Evolutionary conservation across 2,888 invertebrate species (phyloP).

Genomic region (Syritta pipiens): DNA sequence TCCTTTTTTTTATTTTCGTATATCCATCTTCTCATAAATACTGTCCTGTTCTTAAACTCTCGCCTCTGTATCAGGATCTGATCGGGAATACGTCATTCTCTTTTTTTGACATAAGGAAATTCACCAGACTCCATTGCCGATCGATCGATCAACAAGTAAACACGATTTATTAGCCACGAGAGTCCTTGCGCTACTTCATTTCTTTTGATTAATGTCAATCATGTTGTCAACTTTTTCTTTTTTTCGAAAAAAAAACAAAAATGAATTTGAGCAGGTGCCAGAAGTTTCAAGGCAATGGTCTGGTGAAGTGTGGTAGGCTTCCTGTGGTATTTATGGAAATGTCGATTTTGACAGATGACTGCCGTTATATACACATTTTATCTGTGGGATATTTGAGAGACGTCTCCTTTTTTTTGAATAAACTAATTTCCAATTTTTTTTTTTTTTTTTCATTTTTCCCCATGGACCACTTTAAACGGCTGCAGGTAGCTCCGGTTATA

Average conservation of each 20-base stretch:
- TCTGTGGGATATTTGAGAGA: constrained; percentile 28
- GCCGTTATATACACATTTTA: not conserved
- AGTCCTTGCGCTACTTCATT: constrained; percentile 14
- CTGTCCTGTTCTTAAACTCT: no score
- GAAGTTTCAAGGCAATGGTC: not conserved
- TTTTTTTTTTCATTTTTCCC: constrained; percentile 46
- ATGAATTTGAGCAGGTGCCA: no score
- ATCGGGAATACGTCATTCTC: no score
- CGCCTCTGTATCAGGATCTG: no score
- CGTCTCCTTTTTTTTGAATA: constrained; percentile 51
- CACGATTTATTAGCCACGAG: constrained; percentile 51
- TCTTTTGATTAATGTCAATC: constrained; percentile 51
- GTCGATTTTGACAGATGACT: constrained; percentile 56
- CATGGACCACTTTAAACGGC: constrained; percentile 68
- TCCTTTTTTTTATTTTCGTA: no score
- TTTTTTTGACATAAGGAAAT: constrained; percentile 34
- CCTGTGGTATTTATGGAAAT: constrained; percentile 42
- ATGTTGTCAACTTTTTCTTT: constrained; percentile 45
- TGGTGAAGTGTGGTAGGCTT: constrained; percentile 1
- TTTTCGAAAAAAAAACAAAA: not conserved
- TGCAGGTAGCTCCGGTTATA: constrained; percentile 90
- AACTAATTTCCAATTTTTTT: constrained; percentile 41
- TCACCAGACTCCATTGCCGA: constrained; percentile 54
- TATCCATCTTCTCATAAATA: constrained; percentile 40
- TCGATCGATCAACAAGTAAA: constrained; percentile 52